Percentiles rank a stretch among this genome's conserved stretches.
Conservation (phyloP, 2,113 vertebrate species). For the Balaenoptera acutorostrata region DNA sequence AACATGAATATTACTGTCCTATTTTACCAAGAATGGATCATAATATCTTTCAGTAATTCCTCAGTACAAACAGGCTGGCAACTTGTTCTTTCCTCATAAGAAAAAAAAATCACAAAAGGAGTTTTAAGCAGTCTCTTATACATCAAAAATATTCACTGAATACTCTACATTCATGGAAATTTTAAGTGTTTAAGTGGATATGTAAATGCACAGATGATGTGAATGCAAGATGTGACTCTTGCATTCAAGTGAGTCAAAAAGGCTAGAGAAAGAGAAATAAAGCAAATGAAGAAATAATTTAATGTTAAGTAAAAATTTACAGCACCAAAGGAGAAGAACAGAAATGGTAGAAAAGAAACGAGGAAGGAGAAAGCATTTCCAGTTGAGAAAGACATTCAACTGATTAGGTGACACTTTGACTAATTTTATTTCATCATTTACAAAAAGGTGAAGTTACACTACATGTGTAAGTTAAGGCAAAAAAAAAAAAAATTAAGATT, state of each 20-base stretch:
- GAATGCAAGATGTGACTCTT: not conserved
- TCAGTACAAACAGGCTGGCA: not conserved
- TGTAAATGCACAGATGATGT: not conserved
- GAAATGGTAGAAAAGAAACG: not conserved
- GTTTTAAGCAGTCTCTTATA: not conserved
- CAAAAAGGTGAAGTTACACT: not conserved
- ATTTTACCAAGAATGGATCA: not conserved
- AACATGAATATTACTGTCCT: not conserved
- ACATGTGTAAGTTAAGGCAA: not conserved
- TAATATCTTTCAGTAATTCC: not conserved
- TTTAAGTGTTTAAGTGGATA: not conserved
- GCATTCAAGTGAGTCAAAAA: not conserved
- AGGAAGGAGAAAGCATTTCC: not conserved
- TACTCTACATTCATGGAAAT: not conserved
- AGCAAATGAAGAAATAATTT: not conserved
- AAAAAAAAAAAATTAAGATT: not conserved
- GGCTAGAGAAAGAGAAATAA: not conserved
- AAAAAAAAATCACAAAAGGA: not conserved
- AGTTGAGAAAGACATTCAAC: not conserved
- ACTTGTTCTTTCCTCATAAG: not conserved
- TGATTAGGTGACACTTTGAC: not conserved
- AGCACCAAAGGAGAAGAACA: not conserved
- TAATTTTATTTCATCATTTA: slow-evolving; percentile 5
- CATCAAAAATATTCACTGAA: not conserved
- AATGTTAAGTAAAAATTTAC: not conserved